A percentile compares a stretch with the other conserved stretches of the same genome.
These are phyloP conservation scores for Boloria euphrosyne DNA, from an alignment of 2,888 invertebrate genomes.

Conservation along the genomic window DNA sequence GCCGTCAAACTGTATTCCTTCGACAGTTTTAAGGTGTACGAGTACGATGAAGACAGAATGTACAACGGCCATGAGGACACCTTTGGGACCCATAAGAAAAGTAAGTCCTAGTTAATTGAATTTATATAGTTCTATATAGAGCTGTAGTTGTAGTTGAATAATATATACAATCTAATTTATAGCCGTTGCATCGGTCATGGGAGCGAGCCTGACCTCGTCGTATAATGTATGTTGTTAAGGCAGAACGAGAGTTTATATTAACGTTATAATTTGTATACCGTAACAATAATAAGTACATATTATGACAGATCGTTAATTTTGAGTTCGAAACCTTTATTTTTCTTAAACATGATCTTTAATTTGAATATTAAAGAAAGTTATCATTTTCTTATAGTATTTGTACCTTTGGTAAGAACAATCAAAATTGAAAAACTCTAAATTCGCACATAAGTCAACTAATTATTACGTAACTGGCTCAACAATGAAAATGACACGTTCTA, in stretches of 20 bases:
- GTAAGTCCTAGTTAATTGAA: slow-evolving; percentile 48
- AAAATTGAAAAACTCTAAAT: neutral
- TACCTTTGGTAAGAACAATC: neutral
- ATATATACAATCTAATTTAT: slow-evolving; percentile 11
- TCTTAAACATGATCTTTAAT: too few relatives aligned
- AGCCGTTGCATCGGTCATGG: slow-evolving; percentile 16
- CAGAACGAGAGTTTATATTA: slow-evolving; percentile 4
- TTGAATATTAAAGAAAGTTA: too few relatives aligned
- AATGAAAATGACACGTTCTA: slow-evolving; percentile 22
- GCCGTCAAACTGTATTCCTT: slow-evolving; percentile 81
- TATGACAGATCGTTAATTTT: too few relatives aligned
- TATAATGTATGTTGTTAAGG: slow-evolving; percentile 7
- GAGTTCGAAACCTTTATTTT: too few relatives aligned
- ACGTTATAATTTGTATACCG: neutral
- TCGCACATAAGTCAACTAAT: neutral
- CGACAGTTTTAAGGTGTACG: slow-evolving; percentile 78
- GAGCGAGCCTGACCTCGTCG: slow-evolving; percentile 16
- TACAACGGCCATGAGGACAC: slow-evolving; percentile 73
- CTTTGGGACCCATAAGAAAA: slow-evolving; percentile 71
- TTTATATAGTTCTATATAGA: slow-evolving; percentile 21
- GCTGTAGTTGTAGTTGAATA: slow-evolving; percentile 17
- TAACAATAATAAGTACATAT: neutral
- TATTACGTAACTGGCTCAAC: slow-evolving; percentile 10
- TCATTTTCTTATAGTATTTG: too few relatives aligned
- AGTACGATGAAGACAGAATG: slow-evolving; percentile 74